Percentiles rank a stretch among this genome's conserved stretches.
Evolutionary conservation across 2,113 vertebrate species (phyloP).

Genomic region (Caretta caretta): DNA sequence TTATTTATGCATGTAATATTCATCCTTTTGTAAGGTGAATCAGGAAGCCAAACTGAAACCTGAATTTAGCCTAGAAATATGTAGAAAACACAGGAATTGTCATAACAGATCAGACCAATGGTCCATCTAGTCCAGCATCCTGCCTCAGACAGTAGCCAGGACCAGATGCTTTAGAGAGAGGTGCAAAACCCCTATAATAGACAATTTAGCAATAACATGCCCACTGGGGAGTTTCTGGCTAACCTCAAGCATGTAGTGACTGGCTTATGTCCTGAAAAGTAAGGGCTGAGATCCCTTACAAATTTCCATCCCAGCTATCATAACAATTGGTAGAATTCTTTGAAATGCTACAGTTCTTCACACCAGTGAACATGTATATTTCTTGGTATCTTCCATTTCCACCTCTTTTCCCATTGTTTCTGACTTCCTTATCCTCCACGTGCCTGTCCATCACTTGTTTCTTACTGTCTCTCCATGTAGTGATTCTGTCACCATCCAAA

Average conservation of each 20-base stretch:
- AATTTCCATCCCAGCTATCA: background rate
- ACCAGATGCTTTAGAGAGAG: conserved; percentile 48
- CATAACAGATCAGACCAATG: conserved; percentile 5
- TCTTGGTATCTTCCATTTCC: background rate
- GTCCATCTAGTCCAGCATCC: conserved; percentile 17
- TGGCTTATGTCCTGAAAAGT: background rate
- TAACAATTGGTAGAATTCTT: background rate
- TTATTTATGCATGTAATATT: background rate
- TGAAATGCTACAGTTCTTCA: conserved; percentile 27
- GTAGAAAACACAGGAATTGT: background rate
- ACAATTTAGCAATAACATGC: background rate
- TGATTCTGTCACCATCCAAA: background rate
- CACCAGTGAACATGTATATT: accelerated
- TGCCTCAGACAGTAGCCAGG: conserved; percentile 31
- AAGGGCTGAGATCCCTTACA: background rate
- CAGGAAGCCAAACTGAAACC: conserved; percentile 27
- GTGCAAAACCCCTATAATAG: background rate
- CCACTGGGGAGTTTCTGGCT: background rate
- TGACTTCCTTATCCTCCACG: conserved; percentile 35
- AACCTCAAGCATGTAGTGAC: background rate
- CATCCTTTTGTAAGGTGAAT: conserved; percentile 12
- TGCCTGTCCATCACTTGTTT: background rate
- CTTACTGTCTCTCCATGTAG: background rate
- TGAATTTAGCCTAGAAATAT: conserved; percentile 24
- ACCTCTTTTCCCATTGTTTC: background rate